Base-by-base conservation (phyloP, 2,797 vertebrate species). In the Rhadinocentrus ornatus region DNA sequence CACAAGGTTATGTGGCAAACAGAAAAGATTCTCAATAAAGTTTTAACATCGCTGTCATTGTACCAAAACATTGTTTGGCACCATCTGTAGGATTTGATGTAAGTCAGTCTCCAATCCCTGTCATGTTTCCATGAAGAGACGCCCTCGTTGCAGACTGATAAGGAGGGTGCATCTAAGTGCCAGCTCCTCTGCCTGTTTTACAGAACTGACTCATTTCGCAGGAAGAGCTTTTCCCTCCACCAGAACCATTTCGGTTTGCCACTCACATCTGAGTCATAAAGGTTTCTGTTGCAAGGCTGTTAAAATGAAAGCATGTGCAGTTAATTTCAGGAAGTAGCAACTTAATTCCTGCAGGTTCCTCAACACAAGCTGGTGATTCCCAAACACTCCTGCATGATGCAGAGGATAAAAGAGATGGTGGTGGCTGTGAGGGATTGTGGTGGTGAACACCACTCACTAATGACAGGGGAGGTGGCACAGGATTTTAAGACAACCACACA, bases 61-160 rank as follows among this genome's bases (percentile, higher is more conserved):
- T 84, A 85, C 74, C 61, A 86, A 86, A 84, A 73, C 74, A 74
- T 48, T 46, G 65, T 67, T 82, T 82, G 81, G 71, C 63, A 78
- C 39, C 83, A 85, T 88, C 76, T 81, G 84, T 55, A 69, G 74
- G 65, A 78, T 80, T 54, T 88, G 79, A 82, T 80, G 55, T 66
- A 56, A 70, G 58, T 71, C 22, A 73, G 73, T 77, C 73, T 52
- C 72, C 66, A 67, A 10, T 66, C 75, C 46, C 62, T 62, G 62
- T 57, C 63, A 53, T 71, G 75, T 84, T 82, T 82, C 63, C 69
- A 56, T 83, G 68, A 65, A 65, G 69, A 53, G 54, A 74, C 41
- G 0, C 8, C 55, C 71, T 62, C 62, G 54, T 86, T 86, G 86
- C 64, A 70, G 55, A 58, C 75, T 72, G 64, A 73, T 15, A 55